Percentiles rank a stretch among this genome's conserved stretches.
These are phyloP conservation scores for Spilogale gracilis DNA, from an alignment of 2,113 vertebrate species.

Conservation along the genomic window DNA sequence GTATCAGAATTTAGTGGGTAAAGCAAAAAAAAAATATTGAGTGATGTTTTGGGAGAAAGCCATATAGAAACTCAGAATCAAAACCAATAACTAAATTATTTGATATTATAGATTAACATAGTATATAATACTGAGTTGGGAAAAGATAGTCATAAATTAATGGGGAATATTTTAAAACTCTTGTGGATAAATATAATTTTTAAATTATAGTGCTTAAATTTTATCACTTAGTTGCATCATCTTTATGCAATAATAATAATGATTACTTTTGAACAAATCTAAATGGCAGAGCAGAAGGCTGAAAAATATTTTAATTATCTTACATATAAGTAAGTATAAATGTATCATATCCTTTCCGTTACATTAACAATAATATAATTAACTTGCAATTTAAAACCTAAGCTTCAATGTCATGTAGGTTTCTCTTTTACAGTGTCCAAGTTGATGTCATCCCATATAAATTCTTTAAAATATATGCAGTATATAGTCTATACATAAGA, in stretches of 20 bases:
- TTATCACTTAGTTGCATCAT: conserved; percentile 39
- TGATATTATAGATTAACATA: conserved; percentile 31
- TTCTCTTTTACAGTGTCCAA: not conserved
- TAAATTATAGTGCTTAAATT: not conserved
- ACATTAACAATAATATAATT: not conserved
- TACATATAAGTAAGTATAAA: not conserved
- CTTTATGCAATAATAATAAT: not conserved
- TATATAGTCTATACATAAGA: not conserved
- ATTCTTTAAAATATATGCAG: not conserved
- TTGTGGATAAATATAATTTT: not conserved
- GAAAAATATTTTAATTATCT: conserved; percentile 35
- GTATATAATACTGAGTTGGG: not conserved
- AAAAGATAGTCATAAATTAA: not conserved
- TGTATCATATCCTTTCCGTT: not conserved
- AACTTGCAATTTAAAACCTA: conserved; percentile 21
- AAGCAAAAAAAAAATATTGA: not conserved
- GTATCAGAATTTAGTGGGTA: not conserved
- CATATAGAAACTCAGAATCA: conserved; percentile 44
- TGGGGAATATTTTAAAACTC: not conserved
- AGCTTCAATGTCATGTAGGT: not conserved
- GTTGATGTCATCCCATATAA: not conserved
- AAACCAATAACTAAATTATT: conserved; percentile 55
- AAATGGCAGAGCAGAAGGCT: not conserved
- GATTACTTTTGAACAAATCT: not conserved
- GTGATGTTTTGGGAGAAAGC: conserved; percentile 66